Conservation (phyloP, 2,888 invertebrate genomes). For the Gymnoscelis rufifasciata region DNA sequence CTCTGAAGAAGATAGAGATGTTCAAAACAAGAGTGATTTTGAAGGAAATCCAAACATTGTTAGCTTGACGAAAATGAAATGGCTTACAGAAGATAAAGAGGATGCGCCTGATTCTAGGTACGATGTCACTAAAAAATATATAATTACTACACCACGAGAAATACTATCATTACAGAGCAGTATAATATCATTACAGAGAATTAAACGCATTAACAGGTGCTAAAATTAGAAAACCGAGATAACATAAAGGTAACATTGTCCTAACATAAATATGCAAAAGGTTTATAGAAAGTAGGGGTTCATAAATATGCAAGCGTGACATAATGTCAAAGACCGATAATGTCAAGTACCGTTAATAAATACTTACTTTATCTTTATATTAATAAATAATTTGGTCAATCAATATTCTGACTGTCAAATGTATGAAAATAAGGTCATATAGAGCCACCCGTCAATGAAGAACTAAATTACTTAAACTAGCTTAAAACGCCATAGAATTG, state of each 20-base stretch:
- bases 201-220: conserved; percentile 66
- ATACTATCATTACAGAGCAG: conserved; percentile 32
- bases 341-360: too few species aligned
- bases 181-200: conserved; percentile 61
- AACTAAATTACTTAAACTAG: too few species aligned
- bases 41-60: conserved; percentile 49
- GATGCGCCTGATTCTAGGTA: conserved; percentile 59
- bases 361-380: too few species aligned
- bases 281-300: background rate
- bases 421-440: too few species aligned
- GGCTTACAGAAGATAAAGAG: conserved; percentile 57
- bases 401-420: too few species aligned
- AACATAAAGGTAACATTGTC: conserved; percentile 10
- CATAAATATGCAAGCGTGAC: too few species aligned
- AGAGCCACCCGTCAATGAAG: too few species aligned
- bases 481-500: too few species aligned
- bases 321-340: too few species aligned
- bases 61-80: conserved; percentile 66
- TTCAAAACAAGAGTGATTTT: background rate
- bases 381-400: too few species aligned
- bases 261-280: background rate
- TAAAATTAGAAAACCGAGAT: conserved; percentile 28
- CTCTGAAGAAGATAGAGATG: conserved; percentile 36
- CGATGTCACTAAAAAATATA: conserved; percentile 16
- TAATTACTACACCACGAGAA: background rate